These are phyloP conservation scores for Acomys russatus DNA, from an alignment of 2,797 vertebrate species.

Conservation along the genomic window DNA sequence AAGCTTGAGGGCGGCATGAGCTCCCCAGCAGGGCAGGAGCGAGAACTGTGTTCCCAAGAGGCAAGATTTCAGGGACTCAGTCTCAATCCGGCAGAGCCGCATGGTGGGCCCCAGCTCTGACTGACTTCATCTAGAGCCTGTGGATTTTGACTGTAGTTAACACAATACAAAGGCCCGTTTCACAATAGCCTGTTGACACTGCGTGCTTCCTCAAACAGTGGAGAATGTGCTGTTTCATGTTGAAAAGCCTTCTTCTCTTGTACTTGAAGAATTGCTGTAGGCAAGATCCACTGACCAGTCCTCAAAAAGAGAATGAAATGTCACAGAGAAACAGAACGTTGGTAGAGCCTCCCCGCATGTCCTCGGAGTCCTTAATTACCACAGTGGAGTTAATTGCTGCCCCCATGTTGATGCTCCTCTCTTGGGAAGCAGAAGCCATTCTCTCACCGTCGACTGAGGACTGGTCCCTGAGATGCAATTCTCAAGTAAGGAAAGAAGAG, in stretches of 20 bases:
- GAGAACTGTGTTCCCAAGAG: background rate
- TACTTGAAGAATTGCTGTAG: background rate
- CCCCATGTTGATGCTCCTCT: background rate
- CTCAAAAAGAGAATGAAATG: background rate
- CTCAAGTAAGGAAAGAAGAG: slow-evolving; percentile 25
- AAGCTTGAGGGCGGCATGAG: background rate
- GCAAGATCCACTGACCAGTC: background rate
- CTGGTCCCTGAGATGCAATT: background rate
- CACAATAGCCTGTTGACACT: slow-evolving; percentile 16
- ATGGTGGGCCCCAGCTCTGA: slow-evolving; percentile 16
- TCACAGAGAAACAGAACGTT: slow-evolving; percentile 50
- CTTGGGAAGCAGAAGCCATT: slow-evolving; percentile 39
- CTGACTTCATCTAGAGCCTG: background rate
- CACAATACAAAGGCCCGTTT: slow-evolving; percentile 51
- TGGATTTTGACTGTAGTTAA: slow-evolving; percentile 52
- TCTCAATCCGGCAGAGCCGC: background rate
- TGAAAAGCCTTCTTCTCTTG: slow-evolving; percentile 33
- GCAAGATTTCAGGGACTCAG: slow-evolving; percentile 13
- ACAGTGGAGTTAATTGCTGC: background rate
- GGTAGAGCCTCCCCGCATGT: slow-evolving; percentile 18
- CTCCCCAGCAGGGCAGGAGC: too few species aligned
- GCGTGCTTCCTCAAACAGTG: slow-evolving; percentile 47
- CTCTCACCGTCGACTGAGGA: background rate
- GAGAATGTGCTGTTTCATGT: background rate
- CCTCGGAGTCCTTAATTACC: slow-evolving; percentile 47